Evolutionary conservation across 2,113 vertebrate species (phyloP).

Genomic region (Gopherus evgoodei): DNA sequence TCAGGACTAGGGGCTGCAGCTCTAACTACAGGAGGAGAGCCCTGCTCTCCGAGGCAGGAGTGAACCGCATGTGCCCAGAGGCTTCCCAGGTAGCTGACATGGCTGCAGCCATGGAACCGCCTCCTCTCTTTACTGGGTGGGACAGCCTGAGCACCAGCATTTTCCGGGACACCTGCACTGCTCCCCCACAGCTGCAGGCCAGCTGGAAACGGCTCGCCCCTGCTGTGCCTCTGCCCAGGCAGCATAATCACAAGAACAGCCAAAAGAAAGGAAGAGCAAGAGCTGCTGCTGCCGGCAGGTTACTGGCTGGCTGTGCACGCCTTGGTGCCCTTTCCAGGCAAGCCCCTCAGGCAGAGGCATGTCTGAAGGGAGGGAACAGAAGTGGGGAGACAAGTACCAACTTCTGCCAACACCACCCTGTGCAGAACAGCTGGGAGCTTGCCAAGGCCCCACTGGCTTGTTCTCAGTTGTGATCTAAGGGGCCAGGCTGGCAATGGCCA

Average conservation of each 20-base stretch:
- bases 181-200: background rate
- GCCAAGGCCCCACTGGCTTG: background rate
- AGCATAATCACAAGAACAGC: background rate
- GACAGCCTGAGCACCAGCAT: background rate
- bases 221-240: background rate
- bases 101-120: background rate
- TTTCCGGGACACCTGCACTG: background rate
- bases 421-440: background rate
- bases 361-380: background rate
- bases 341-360: background rate
- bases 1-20: background rate
- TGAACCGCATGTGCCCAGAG: background rate
- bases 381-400: background rate
- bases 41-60: background rate
- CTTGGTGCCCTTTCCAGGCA: background rate
- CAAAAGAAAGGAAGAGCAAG: background rate
- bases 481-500: no score
- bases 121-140: background rate
- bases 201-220: background rate
- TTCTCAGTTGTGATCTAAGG: background rate
- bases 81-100: background rate
- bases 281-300: background rate
- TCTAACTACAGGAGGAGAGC: background rate
- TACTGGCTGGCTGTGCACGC: background rate
- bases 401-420: background rate